phyloP scores from a whole-genome alignment of 2,113 vertebrate species.

The Raja brachyura region DNA sequence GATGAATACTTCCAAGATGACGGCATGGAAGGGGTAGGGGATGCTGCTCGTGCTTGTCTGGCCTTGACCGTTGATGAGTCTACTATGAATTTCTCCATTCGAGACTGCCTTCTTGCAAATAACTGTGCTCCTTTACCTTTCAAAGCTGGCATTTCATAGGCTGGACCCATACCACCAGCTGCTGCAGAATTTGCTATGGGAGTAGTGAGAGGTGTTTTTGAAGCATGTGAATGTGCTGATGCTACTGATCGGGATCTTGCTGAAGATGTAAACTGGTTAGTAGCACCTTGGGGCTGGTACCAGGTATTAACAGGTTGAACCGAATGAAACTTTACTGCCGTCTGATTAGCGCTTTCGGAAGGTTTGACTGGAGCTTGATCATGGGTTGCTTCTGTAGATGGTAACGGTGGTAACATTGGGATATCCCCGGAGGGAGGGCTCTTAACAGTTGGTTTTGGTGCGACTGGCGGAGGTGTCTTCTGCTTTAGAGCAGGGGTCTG shows the following conservation, averaged over 20 bases:
- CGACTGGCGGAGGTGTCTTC: slow-evolving; percentile 88
- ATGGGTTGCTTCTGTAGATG: slow-evolving; percentile 46
- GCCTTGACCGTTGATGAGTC: slow-evolving; percentile 88
- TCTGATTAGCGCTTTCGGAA: slow-evolving; percentile 59
- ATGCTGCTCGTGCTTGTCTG: slow-evolving; percentile 70
- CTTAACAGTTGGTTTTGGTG: slow-evolving; percentile 80
- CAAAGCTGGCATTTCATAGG: slow-evolving; percentile 77
- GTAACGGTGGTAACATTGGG: slow-evolving; percentile 68
- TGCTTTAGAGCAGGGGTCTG: slow-evolving; percentile 70
- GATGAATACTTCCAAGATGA: slow-evolving; percentile 88
- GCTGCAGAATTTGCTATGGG: slow-evolving; percentile 54
- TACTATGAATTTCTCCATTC: slow-evolving; percentile 95
- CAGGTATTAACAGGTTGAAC: slow-evolving; percentile 61
- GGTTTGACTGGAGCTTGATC: slow-evolving; percentile 65
- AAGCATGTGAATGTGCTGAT: slow-evolving; percentile 54
- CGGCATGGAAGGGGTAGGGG: slow-evolving; percentile 80
- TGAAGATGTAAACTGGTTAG: slow-evolving; percentile 58
- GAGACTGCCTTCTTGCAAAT: slow-evolving; percentile 89
- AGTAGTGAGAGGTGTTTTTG: slow-evolving; percentile 60
- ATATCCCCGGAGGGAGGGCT: slow-evolving; percentile 55
- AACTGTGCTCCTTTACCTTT: slow-evolving; percentile 88
- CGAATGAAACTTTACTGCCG: slow-evolving; percentile 44
- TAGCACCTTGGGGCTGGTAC: slow-evolving; percentile 55
- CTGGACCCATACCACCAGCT: slow-evolving; percentile 56
- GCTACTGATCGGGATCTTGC: slow-evolving; percentile 60